A percentile compares a stretch with the other conserved stretches of the same genome.
These are phyloP conservation scores for Holacanthus passer DNA, from an alignment of 2,113 vertebrate genomes.

Conservation along the genomic window DNA sequence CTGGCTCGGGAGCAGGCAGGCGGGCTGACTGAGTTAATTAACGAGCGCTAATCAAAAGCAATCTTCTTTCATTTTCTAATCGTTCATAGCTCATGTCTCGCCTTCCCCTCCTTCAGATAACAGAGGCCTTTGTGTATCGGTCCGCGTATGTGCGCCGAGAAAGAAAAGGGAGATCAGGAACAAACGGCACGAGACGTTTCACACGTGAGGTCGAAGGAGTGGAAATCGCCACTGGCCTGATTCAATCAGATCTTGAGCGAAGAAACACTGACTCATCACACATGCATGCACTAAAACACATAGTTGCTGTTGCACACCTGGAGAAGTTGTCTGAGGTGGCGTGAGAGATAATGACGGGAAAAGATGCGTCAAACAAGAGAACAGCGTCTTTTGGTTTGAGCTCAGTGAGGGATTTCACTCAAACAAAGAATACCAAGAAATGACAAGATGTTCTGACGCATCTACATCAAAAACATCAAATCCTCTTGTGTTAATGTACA, in stretches of 20 bases:
- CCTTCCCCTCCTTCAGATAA: constrained; percentile 54
- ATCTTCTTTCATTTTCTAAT: constrained; percentile 77
- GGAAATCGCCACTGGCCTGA: constrained; percentile 11
- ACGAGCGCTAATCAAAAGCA: constrained; percentile 73
- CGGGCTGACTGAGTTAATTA: constrained; percentile 72
- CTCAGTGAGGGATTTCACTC: background rate
- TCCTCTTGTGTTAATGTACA: background rate
- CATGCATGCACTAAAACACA: background rate
- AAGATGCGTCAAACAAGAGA: background rate
- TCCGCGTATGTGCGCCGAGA: background rate
- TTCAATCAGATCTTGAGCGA: constrained; percentile 15
- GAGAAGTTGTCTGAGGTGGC: constrained; percentile 13
- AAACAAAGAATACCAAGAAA: background rate
- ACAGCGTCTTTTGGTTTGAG: background rate
- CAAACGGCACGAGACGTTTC: constrained; percentile 20
- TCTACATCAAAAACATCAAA: background rate
- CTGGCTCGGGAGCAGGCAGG: constrained; percentile 56
- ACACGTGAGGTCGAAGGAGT: constrained; percentile 15
- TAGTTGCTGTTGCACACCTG: background rate
- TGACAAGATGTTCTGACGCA: background rate
- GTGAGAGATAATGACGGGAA: background rate
- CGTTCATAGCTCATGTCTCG: constrained; percentile 63
- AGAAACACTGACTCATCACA: constrained; percentile 22
- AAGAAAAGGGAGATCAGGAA: constrained; percentile 20
- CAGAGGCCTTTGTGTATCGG: constrained; percentile 35